These are phyloP conservation scores for Odontocerum albicorne DNA, from an alignment of 2,888 invertebrate species.

Conservation along the genomic window DNA sequence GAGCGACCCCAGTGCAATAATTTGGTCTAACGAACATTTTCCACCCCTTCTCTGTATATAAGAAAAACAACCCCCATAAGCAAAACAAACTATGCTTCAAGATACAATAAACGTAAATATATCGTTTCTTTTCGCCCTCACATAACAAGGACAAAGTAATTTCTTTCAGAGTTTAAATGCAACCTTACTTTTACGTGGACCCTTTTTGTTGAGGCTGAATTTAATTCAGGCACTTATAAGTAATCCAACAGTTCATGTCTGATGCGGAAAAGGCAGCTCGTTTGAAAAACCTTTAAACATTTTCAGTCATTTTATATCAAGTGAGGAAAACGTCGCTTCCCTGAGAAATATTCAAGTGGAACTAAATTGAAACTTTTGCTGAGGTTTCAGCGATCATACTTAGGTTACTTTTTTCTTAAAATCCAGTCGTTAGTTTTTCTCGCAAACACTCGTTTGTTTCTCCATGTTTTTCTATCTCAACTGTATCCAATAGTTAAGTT, in stretches of 20 bases:
- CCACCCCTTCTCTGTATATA: conserved; percentile 21
- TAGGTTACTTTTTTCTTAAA: neutral
- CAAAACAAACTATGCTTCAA: neutral
- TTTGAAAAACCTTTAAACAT: no score
- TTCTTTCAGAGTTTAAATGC: no score
- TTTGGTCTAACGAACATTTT: conserved; percentile 36
- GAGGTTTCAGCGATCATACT: no score
- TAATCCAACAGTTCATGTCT: conserved; percentile 1
- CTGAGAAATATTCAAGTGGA: no score
- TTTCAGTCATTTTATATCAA: no score
- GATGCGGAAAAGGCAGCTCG: neutral
- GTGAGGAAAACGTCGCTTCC: no score
- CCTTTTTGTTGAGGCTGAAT: no score
- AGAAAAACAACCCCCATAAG: conserved; percentile 10
- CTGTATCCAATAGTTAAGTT: conserved; percentile 28
- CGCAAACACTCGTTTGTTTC: conserved; percentile 25
- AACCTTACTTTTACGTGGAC: no score
- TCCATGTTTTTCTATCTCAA: conserved; percentile 25
- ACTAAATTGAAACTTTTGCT: no score
- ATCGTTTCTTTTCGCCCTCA: no score
- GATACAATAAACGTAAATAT: no score
- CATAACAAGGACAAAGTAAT: no score
- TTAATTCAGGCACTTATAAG: neutral
- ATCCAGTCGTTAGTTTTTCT: conserved; percentile 10
- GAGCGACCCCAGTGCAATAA: conserved; percentile 31